phyloP scores from a whole-genome alignment of 2,113 vertebrate species.

The Lampris incognitus region DNA sequence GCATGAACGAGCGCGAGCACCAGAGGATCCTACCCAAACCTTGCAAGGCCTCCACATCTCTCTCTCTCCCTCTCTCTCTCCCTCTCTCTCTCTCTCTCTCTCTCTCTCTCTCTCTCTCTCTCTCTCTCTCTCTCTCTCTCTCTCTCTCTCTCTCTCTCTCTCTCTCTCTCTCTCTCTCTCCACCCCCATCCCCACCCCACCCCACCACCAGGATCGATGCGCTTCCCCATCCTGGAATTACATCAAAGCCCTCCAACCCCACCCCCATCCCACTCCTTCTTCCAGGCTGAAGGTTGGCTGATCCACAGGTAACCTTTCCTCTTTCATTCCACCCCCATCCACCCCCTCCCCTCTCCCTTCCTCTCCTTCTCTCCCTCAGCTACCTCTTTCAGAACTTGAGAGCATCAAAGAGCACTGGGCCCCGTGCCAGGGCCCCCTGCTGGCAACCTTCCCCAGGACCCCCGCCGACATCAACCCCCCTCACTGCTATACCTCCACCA shows the following conservation, averaged over 20 bases:
- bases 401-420: slow-evolving; percentile 87
- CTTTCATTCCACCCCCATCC: slow-evolving; percentile 67
- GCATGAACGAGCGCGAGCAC: too few species aligned
- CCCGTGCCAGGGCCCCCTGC: slow-evolving; percentile 85
- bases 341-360: background rate
- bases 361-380: slow-evolving; percentile 17
- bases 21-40: too few species aligned
- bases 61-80: slow-evolving; percentile 38
- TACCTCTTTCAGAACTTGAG: slow-evolving; percentile 66
- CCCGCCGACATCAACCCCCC: slow-evolving; percentile 69
- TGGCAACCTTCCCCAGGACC: slow-evolving; percentile 69
- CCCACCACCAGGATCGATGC: slow-evolving; percentile 72
- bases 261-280: slow-evolving; percentile 26
- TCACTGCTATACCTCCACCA: slow-evolving; percentile 45
- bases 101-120: slow-evolving; percentile 25
- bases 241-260: slow-evolving; percentile 73
- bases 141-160: slow-evolving; percentile 40
- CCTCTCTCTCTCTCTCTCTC: slow-evolving; percentile 23
- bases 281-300: slow-evolving; percentile 71
- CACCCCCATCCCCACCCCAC: slow-evolving; percentile 29
- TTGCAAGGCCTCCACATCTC: slow-evolving; percentile 40
- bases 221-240: slow-evolving; percentile 77
- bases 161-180: slow-evolving; percentile 13
- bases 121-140: slow-evolving; percentile 39
- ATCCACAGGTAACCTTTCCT: slow-evolving; percentile 83